Evolutionary conservation across 2,888 invertebrate species (phyloP), one percentile per base, ranked within the genome.

Genomic region (Eupsilia transversa): DNA sequence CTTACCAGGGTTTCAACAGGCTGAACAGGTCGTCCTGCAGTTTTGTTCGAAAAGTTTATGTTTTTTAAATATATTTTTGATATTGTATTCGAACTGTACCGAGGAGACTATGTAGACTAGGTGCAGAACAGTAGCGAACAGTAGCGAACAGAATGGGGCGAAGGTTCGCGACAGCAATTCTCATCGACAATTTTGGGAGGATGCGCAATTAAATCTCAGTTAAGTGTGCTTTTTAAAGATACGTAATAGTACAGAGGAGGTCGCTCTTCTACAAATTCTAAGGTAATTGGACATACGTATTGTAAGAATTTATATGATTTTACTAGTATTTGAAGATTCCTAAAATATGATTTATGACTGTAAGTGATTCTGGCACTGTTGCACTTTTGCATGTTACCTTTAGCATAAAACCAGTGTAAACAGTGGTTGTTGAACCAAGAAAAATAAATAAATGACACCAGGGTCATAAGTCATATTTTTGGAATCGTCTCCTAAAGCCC

Each of bases 161-260:
- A 70, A 70, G 65, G 69, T 49, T 49, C 17, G 27, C 49, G 35
- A n/a, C 20, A 27, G n/a, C 43, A 35, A 27, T 63, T 69, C 63
- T 20, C n/a, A 9, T 33, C 43, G 38, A 38, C 17, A 70, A 49
- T 38, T 35, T 59, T 65, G 23, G 49, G 49, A 23, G 38, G 49
- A 49, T 27, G 65, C 23, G 49, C 35, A 35, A 38, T 65, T 38
- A 38, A 49, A 49, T 65, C 6, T 17, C 43, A 12, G 43, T 43
- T 43, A 38, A 12, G 67, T 67, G 23, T 67, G 17, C 20, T 65
- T 20, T 20, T 35, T 30, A 30, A 57, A 23, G 9, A 41, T 12
- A 46, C n/a, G 30, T n/a, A 41, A 57, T 12, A 33, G 59, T 41
- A 52, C 10, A n/a, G n/a, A 17, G 7, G 54, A 30, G 20, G 27